Evolutionary conservation across 1,140 invertebrate genomes (phyloP), one percentile per base, ranked within the genome.

Genomic region (Lithobius niger): DNA sequence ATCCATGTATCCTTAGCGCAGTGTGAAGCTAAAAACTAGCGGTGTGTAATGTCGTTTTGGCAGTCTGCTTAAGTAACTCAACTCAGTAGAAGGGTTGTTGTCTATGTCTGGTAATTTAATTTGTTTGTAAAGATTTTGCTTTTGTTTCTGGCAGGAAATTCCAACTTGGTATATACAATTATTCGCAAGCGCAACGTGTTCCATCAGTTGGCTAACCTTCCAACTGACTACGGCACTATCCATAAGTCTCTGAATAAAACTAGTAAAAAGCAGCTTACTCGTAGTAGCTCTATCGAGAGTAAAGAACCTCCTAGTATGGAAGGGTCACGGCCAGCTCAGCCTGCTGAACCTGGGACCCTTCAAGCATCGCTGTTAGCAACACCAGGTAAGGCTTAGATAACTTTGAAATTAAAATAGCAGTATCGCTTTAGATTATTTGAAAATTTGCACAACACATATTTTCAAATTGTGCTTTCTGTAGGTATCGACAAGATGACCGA

Each of bases 91-190:
- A n/a, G n/a, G n/a, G n/a, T n/a, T n/a, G n/a, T n/a, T n/a, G n/a
- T n/a, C n/a, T n/a, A n/a, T n/a, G n/a, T n/a, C n/a, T n/a, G n/a
- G n/a, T n/a, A n/a, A n/a, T n/a, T n/a, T n/a, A n/a, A n/a, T n/a
- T n/a, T n/a, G n/a, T n/a, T n/a, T n/a, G n/a, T n/a, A n/a, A n/a
- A n/a, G n/a, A n/a, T n/a, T n/a, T n/a, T n/a, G n/a, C n/a, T n/a
- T n/a, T 61, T 31, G 24, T 56, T 44, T 61, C 45, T 59, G 53
- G 13, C 62, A 88, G 85, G 86, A 0, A 99, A 99, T 70, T 92
- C 92, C 18, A 98, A 97, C 78, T 76, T 99, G 56, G 90, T 99
- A 24, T 99, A 99, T 72, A 98, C 94, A 3, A 98, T 99, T 58
- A 99, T 99, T 62, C 79, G 95, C 42, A 99, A 99, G 69, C 77